Evolutionary conservation across 1,140 invertebrate genomes (phyloP).

Genomic region (Procambarus virginalis): DNA sequence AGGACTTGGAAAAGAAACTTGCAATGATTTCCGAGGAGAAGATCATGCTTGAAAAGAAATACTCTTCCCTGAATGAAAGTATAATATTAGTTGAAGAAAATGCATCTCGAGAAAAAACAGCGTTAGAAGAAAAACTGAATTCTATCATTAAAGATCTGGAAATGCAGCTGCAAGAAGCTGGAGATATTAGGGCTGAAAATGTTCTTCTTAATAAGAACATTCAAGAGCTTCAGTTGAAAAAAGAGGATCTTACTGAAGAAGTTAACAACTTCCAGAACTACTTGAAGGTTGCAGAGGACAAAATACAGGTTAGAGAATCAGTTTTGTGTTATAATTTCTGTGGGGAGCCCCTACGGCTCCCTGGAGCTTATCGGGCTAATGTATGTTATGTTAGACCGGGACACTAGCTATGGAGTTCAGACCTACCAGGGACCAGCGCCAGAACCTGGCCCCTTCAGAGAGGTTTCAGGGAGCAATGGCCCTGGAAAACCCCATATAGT

Average conservation of each 20-base stretch:
- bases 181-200: conserved; percentile 16
- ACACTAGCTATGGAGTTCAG: no score
- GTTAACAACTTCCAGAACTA: conserved; percentile 1
- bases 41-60: conserved; percentile 26
- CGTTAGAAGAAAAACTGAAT: conserved; percentile 27
- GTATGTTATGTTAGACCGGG: no score
- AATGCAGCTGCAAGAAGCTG: conserved; percentile 10
- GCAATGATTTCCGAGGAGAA: conserved; percentile 26
- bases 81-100: conserved; percentile 34
- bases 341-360: no score
- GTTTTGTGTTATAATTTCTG: background rate
- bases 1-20: conserved; percentile 36
- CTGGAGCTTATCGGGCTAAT: no score
- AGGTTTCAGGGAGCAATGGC: no score
- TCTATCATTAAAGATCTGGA: conserved; percentile 13
- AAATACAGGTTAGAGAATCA: conserved; percentile 20
- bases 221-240: conserved; percentile 20
- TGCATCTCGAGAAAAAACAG: background rate
- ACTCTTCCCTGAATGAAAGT: conserved; percentile 11
- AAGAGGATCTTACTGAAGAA: background rate
- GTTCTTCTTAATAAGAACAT: background rate
- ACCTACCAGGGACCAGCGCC: no score
- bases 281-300: background rate
- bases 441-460: no score
- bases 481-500: no score